phyloP scores from a whole-genome alignment of 2,797 vertebrate genomes.

The Botia almorhae region DNA sequence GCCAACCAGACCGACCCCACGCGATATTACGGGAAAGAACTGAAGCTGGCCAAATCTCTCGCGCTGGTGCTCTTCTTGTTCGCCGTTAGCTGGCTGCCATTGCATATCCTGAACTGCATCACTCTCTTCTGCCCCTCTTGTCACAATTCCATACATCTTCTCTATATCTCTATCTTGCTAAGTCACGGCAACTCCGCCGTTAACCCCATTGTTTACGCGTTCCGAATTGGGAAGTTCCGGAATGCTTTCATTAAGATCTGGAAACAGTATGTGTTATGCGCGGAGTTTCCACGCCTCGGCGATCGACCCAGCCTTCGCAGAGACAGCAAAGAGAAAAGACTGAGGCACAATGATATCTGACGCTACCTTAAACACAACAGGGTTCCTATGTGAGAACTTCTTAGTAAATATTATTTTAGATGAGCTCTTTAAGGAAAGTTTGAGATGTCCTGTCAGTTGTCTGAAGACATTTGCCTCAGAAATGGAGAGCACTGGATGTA shows the following conservation, averaged over 20 bases:
- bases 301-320: conserved; percentile 73
- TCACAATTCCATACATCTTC: conserved; percentile 79
- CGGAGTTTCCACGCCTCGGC: conserved; percentile 66
- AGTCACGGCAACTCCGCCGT: conserved; percentile 96
- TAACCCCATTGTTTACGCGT: conserved; percentile 96
- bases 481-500: neutral
- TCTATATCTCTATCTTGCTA: conserved; percentile 92
- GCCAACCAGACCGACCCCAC: conserved; percentile 85
- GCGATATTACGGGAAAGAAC: conserved; percentile 95
- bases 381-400: neutral
- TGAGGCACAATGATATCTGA: conserved; percentile 50
- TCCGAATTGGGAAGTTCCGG: conserved; percentile 95
- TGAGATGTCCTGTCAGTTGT: neutral
- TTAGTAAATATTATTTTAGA: conserved; percentile 3
- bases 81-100: conserved; percentile 93
- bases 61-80: conserved; percentile 94
- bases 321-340: conserved; percentile 65
- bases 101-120: conserved; percentile 94
- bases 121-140: conserved; percentile 88
- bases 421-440: neutral
- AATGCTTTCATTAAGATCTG: conserved; percentile 92
- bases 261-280: conserved; percentile 92
- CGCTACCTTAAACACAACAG: neutral
- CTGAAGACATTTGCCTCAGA: neutral
- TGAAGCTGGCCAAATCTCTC: conserved; percentile 95